Percentiles rank a stretch among this genome's conserved stretches.
Evolutionary conservation across 2,113 vertebrate species (phyloP).

Genomic region (Taxidea taxus): DNA sequence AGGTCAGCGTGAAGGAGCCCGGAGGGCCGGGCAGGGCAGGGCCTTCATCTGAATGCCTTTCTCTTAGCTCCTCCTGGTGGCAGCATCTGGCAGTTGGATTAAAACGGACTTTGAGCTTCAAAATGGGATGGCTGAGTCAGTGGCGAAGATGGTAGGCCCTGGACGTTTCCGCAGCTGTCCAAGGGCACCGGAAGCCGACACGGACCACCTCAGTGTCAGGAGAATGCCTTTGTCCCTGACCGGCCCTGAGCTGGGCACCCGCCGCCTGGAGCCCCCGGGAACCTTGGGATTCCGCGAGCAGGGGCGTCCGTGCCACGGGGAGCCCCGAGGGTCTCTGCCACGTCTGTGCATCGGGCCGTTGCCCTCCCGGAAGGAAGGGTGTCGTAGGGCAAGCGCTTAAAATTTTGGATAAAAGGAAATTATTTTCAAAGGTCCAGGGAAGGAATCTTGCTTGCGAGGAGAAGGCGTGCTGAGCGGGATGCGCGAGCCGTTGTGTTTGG

Average conservation of each 20-base stretch:
- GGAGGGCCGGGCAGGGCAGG: neutral
- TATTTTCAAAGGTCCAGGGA: neutral
- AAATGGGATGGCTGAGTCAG: neutral
- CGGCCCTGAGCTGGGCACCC: neutral
- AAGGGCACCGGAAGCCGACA: neutral
- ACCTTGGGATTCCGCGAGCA: accelerated
- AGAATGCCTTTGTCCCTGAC: accelerated
- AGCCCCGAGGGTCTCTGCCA: accelerated
- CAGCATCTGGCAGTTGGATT: neutral
- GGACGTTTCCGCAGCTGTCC: neutral
- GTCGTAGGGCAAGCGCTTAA: accelerated
- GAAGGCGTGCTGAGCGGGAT: accelerated
- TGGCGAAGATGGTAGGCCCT: neutral
- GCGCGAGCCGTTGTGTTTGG: too few species aligned
- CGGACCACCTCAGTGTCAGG: neutral
- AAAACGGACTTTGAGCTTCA: neutral
- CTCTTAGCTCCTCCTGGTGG: neutral
- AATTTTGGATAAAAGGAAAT: neutral
- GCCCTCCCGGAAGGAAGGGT: too few species aligned
- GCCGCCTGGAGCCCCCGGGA: accelerated
- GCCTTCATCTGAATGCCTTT: neutral
- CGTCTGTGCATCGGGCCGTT: accelerated
- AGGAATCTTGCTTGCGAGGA: neutral
- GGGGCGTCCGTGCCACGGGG: accelerated
- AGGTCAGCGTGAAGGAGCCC: accelerated